A percentile compares a stretch with the other conserved stretches of the same genome.
Evolutionary conservation across 1,140 invertebrate genomes (phyloP).

Genomic region (Agrilus planipennis): DNA sequence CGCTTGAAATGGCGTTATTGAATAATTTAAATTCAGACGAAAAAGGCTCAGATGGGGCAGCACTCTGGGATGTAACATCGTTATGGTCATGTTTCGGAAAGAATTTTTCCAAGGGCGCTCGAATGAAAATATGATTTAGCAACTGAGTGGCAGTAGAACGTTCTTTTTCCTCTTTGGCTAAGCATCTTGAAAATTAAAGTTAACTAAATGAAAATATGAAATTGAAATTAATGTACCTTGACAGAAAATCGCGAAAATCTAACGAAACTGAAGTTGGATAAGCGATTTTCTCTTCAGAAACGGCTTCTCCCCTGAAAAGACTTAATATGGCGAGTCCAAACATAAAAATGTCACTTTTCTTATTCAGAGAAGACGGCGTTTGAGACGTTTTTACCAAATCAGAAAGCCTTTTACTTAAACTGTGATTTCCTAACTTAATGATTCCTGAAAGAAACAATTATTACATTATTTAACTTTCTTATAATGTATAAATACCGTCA

Average conservation of each 20-base stretch:
- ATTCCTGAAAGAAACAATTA: constrained; percentile 24
- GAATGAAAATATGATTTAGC: constrained; percentile 44
- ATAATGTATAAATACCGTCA: constrained; percentile 1
- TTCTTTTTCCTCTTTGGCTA: constrained; percentile 48
- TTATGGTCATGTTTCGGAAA: constrained; percentile 27
- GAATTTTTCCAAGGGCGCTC: constrained; percentile 30
- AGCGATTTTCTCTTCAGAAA: constrained; percentile 38
- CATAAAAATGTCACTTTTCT: constrained; percentile 60
- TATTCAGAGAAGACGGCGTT: constrained; percentile 44
- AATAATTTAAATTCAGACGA: constrained; percentile 15
- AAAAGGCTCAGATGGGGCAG: constrained; percentile 17
- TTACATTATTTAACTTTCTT: constrained; percentile 28
- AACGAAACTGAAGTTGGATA: constrained; percentile 39
- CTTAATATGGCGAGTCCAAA: constrained; percentile 50
- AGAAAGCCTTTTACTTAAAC: constrained; percentile 51
- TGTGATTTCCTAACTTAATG: constrained; percentile 57
- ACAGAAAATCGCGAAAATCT: constrained; percentile 59
- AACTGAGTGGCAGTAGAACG: constrained; percentile 57
- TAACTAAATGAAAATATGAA: neutral
- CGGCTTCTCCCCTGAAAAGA: constrained; percentile 39
- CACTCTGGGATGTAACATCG: constrained; percentile 15
- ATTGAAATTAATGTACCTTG: constrained; percentile 39
- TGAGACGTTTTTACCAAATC: constrained; percentile 37
- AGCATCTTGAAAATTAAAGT: constrained; percentile 39
- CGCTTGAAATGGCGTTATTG: constrained; percentile 24